A percentile compares a stretch with the other conserved stretches of the same genome.
Evolutionary conservation across 2,888 invertebrate species (phyloP).

Genomic region (Habroteleia sp.): DNA sequence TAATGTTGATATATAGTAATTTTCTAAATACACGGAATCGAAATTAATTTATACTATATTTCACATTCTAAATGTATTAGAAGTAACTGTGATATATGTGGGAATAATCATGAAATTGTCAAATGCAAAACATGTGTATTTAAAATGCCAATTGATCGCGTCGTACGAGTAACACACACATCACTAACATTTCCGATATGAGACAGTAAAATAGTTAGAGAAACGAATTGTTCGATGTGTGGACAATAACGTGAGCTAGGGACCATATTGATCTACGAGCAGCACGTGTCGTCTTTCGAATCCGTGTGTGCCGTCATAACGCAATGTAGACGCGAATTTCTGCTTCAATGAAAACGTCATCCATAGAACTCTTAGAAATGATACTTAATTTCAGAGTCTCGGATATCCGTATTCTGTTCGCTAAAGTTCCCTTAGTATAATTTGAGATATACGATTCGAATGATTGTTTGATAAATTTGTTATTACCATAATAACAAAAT

Average conservation of each 20-base stretch:
- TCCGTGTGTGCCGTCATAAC: slow-evolving; percentile 64
- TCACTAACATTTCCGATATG: slow-evolving; percentile 77
- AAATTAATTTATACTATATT: no score
- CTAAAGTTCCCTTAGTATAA: slow-evolving; percentile 2
- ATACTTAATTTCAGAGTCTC: slow-evolving; percentile 64
- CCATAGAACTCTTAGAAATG: slow-evolving; percentile 56
- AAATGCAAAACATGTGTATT: no score
- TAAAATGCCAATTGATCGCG: slow-evolving; percentile 68
- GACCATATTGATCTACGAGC: slow-evolving; percentile 74
- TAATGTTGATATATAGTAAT: no score
- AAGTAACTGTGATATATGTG: no score
- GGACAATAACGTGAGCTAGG: slow-evolving; percentile 67
- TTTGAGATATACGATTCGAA: no score
- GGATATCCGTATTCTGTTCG: slow-evolving; percentile 42
- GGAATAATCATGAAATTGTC: no score
- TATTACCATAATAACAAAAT: no score
- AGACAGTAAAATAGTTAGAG: slow-evolving; percentile 69
- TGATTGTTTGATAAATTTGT: no score
- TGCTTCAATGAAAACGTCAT: slow-evolving; percentile 43
- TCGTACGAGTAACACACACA: slow-evolving; percentile 69
- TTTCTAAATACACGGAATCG: no score
- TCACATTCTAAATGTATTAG: no score
- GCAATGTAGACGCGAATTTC: slow-evolving; percentile 64
- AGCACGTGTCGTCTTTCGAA: slow-evolving; percentile 71
- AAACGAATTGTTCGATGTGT: slow-evolving; percentile 60